A percentile compares a stretch with the other conserved stretches of the same genome.
Conservation (phyloP, 2,113 vertebrate species). For the Onychostoma macrolepis region DNA sequence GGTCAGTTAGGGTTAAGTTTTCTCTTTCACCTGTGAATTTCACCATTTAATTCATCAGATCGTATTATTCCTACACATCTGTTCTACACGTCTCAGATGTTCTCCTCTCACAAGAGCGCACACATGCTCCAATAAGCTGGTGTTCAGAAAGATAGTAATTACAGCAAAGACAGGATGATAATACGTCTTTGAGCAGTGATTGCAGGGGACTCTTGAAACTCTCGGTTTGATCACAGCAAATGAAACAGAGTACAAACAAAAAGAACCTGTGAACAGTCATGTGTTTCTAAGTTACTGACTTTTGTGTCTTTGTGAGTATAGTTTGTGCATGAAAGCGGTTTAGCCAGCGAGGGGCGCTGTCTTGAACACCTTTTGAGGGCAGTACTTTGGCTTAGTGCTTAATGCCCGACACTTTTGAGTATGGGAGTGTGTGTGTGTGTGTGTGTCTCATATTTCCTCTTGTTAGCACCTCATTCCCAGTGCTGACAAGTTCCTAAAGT, state of each 20-base stretch:
- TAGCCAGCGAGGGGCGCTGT: background rate
- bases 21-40: background rate
- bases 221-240: constrained; percentile 11
- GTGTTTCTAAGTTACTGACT: background rate
- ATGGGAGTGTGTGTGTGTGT: background rate
- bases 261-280: background rate
- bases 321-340: background rate
- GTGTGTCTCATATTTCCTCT: background rate
- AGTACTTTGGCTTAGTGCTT: background rate
- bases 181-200: constrained; percentile 18
- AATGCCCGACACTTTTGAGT: background rate
- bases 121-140: background rate
- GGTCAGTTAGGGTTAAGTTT: background rate
- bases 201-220: constrained; percentile 13
- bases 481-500: constrained; percentile 20
- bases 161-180: constrained; percentile 35
- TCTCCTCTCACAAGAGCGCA: background rate
- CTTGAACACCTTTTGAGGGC: background rate
- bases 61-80: constrained; percentile 9
- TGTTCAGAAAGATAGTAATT: constrained; percentile 26
- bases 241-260: background rate
- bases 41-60: background rate
- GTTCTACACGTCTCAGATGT: background rate
- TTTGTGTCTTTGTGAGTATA: background rate
- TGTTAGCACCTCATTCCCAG: constrained; percentile 23